phyloP scores from a whole-genome alignment of 2,113 vertebrate genomes.

The Gymnogyps californianus region DNA sequence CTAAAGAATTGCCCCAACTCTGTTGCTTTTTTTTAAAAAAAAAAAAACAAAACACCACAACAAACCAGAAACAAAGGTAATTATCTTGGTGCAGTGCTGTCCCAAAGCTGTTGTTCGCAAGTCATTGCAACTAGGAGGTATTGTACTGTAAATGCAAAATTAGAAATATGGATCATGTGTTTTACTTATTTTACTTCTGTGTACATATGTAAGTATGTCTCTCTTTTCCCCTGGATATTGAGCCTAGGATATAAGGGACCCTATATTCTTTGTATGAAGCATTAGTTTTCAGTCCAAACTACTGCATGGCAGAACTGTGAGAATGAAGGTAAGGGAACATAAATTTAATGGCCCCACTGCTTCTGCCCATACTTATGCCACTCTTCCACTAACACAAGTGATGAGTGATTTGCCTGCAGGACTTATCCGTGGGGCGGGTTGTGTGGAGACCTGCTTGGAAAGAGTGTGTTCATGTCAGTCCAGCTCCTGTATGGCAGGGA shows the following conservation, averaged over 20 bases:
- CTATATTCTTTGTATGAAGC: neutral
- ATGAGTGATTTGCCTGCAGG: neutral
- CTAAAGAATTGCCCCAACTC: neutral
- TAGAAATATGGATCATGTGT: neutral
- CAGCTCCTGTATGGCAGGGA: neutral
- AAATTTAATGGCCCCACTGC: neutral
- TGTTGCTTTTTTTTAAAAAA: neutral
- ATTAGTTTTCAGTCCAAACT: neutral
- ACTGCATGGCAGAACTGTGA: neutral
- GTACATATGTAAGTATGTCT: neutral
- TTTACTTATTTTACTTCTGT: neutral
- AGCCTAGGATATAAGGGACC: neutral
- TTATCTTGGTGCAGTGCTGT: neutral
- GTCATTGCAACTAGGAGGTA: neutral
- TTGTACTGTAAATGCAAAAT: neutral
- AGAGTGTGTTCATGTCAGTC: neutral
- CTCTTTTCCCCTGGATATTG: neutral
- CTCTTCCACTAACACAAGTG: neutral
- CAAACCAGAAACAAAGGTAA: neutral
- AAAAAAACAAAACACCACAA: neutral
- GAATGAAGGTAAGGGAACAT: neutral
- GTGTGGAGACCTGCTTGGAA: neutral
- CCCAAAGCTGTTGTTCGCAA: neutral
- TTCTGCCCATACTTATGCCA: neutral
- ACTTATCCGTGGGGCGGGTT: accelerated